Evolutionary conservation across 1,140 invertebrate species (phyloP).

Genomic region (Microvelia longipes): DNA sequence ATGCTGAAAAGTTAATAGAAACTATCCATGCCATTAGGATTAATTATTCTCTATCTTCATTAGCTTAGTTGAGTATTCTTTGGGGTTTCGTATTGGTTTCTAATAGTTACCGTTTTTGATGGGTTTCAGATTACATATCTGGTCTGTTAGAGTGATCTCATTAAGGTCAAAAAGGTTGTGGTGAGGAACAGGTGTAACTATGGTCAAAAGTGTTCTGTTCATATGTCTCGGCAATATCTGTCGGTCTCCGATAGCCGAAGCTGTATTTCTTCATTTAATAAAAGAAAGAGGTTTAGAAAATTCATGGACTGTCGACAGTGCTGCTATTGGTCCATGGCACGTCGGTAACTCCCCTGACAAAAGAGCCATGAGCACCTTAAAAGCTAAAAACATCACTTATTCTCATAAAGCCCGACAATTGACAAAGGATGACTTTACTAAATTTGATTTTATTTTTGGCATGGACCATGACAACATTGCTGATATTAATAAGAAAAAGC

Average conservation of each 20-base stretch:
- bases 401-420: slow-evolving; percentile 36
- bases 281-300: slow-evolving; percentile 41
- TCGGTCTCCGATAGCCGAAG: slow-evolving; percentile 86
- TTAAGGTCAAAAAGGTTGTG: too few species aligned
- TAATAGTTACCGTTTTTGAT: too few species aligned
- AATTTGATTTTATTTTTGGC: slow-evolving; percentile 75
- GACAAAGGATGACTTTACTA: slow-evolving; percentile 48
- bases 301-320: slow-evolving; percentile 75
- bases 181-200: neutral
- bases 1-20: too few species aligned
- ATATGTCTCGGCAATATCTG: slow-evolving; percentile 65
- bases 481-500: slow-evolving; percentile 49
- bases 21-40: too few species aligned
- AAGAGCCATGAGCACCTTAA: slow-evolving; percentile 52
- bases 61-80: too few species aligned
- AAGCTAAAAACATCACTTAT: slow-evolving; percentile 29
- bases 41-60: too few species aligned
- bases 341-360: slow-evolving; percentile 63
- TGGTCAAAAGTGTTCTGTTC: slow-evolving; percentile 22
- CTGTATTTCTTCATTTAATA: slow-evolving; percentile 61
- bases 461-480: slow-evolving; percentile 76
- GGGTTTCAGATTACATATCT: too few species aligned
- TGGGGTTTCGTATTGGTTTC: too few species aligned
- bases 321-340: slow-evolving; percentile 71
- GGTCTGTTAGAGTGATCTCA: too few species aligned